These are phyloP conservation scores for Gracilinanus agilis DNA, from an alignment of 2,113 vertebrate species.

Conservation along the genomic window DNA sequence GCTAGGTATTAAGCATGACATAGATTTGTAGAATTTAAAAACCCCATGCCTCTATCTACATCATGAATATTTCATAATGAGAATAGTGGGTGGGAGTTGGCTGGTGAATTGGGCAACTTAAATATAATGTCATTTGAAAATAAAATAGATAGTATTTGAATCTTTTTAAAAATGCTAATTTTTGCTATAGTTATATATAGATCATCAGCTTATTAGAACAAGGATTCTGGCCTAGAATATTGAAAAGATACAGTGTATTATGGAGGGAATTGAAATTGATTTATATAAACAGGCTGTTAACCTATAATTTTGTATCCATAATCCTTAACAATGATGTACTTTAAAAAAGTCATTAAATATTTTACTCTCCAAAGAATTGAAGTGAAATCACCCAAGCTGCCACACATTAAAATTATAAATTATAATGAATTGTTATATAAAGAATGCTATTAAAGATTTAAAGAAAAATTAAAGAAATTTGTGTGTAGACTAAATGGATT, in stretches of 20 bases:
- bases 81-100: not conserved
- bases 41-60: not conserved
- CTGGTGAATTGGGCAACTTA: not conserved
- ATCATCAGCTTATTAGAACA: not conserved
- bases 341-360: too few relatives aligned
- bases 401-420: not conserved
- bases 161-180: not conserved
- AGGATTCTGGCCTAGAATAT: not conserved
- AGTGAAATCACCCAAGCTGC: not conserved
- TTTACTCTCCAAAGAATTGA: not conserved
- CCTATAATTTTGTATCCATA: not conserved
- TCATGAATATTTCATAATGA: not conserved
- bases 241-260: too few relatives aligned
- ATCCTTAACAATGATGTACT: too few relatives aligned
- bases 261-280: not conserved
- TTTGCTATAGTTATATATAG: not conserved
- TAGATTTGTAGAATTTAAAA: not conserved
- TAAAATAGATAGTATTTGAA: not conserved
- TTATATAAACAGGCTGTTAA: not conserved
- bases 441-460: not conserved
- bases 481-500: not conserved
- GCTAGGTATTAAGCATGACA: not conserved
- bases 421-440: not conserved
- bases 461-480: not conserved
- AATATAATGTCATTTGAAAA: not conserved